phyloP scores from a whole-genome alignment of 1,140 invertebrate species.

The Nephotettix cincticeps region DNA sequence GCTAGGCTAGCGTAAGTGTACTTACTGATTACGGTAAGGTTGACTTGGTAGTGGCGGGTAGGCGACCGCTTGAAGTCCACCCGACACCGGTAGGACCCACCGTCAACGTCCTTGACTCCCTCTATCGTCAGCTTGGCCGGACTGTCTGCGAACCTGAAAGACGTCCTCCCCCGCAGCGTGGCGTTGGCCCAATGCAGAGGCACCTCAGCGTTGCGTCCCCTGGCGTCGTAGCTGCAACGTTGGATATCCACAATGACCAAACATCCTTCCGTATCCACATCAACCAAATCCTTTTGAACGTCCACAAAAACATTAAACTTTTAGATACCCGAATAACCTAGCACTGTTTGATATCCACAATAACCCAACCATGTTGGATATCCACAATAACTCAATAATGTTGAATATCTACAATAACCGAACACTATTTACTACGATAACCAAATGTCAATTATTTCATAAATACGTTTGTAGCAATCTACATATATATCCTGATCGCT shows the following conservation, averaged over 20 bases:
- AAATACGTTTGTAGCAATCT: too few relatives aligned
- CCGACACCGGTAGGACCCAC: conserved; percentile 82
- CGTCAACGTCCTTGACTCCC: conserved; percentile 67
- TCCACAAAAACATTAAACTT: neutral
- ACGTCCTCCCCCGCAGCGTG: conserved; percentile 59
- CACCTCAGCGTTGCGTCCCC: conserved; percentile 55
- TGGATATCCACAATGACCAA: neutral
- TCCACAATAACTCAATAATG: too few relatives aligned
- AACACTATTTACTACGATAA: too few relatives aligned
- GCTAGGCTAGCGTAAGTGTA: too few relatives aligned
- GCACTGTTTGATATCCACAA: too few relatives aligned
- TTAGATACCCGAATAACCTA: neutral
- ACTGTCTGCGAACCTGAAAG: conserved; percentile 57
- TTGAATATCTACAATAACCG: too few relatives aligned
- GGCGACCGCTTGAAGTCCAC: conserved; percentile 88
- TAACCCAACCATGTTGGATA: too few relatives aligned
- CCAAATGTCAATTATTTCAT: too few relatives aligned
- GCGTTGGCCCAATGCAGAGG: conserved; percentile 68
- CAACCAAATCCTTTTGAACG: neutral
- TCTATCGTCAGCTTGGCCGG: conserved; percentile 68
- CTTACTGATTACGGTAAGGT: conserved; percentile 88
- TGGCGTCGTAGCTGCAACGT: conserved; percentile 64
- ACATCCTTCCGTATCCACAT: neutral
- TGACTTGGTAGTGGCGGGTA: conserved; percentile 82
- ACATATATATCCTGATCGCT: too few relatives aligned